Evolutionary conservation across 2,888 invertebrate species (phyloP), one percentile per base, ranked within the genome.

Genomic region (Fabriciana adippe): DNA sequence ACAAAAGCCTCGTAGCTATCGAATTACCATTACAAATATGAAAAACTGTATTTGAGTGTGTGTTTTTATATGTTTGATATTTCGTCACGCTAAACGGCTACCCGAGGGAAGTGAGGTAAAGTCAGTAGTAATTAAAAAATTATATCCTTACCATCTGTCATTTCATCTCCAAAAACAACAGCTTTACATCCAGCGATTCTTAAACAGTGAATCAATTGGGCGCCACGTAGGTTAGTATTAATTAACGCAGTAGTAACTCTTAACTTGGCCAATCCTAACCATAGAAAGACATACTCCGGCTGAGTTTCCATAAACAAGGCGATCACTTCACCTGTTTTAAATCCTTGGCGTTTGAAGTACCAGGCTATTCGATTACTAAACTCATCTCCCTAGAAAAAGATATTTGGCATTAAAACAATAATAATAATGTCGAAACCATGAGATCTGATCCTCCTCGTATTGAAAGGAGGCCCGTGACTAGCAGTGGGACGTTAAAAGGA

Each of bases 231-330:
- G 85, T 98, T 97, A 6, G 96, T 96, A 81, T 99, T 99, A 61
- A 99, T 95, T 55, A 99, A 91, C 0, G 99, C 98, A 0, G 97
- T 95, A 3, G 95, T 92, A 0, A 97, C 94, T 59, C 96, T 96
- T 53, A 96, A 89, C 92, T 98, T 98, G 6, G 97, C 96, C 55
- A 99, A 88, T 0, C 98, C 99, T 5, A 99, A 90, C 99, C 99
- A 99, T 1, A 96, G 92, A 75, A 96, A 96, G 0, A 97, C 94
- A 82, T 96, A 98, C 84, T 99, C 97, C 0, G 97, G 96, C 31
- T 96, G 94, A 47, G 97, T 97, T 82, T 99, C 98, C 96, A 98
- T 96, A 73, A 97, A 93, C 15, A 99, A 86, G 0, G 98, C 97
- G 13, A 99, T 95, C 0, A 96, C 95, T 81, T 99, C 98, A 0